Conservation (phyloP, 2,113 vertebrate genomes). For the Scytalopus superciliaris region DNA sequence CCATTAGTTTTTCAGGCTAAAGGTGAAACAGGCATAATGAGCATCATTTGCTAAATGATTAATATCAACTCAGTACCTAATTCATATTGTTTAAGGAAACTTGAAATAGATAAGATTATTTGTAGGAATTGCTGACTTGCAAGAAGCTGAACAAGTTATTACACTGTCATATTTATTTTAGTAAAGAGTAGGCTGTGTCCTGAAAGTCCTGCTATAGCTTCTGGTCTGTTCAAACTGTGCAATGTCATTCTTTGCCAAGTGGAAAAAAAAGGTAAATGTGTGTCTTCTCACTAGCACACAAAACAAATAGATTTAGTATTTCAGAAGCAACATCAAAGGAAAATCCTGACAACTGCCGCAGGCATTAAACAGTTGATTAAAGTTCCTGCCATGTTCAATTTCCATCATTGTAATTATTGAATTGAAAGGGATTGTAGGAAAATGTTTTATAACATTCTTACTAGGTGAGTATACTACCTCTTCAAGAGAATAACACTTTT, state of each 20-base stretch:
- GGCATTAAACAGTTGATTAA: slow-evolving; percentile 8
- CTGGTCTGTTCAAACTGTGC: neutral
- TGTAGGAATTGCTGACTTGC: neutral
- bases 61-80: neutral
- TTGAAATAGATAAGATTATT: neutral
- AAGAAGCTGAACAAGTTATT: neutral
- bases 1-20: neutral
- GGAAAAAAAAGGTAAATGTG: neutral
- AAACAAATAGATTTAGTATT: neutral
- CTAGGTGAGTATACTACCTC: neutral
- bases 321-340: neutral
- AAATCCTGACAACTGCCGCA: neutral
- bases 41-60: neutral
- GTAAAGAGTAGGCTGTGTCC: neutral
- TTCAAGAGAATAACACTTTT: neutral
- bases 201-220: neutral
- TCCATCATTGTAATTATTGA: neutral
- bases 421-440: neutral
- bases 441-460: neutral
- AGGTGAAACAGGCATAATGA: neutral
- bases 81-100: neutral
- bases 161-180: neutral
- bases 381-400: neutral
- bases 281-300: neutral
- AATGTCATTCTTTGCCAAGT: neutral